A percentile compares a stretch with the other conserved stretches of the same genome.
Evolutionary conservation across 2,113 vertebrate species (phyloP).

Genomic region (Chionodraco myersi): DNA sequence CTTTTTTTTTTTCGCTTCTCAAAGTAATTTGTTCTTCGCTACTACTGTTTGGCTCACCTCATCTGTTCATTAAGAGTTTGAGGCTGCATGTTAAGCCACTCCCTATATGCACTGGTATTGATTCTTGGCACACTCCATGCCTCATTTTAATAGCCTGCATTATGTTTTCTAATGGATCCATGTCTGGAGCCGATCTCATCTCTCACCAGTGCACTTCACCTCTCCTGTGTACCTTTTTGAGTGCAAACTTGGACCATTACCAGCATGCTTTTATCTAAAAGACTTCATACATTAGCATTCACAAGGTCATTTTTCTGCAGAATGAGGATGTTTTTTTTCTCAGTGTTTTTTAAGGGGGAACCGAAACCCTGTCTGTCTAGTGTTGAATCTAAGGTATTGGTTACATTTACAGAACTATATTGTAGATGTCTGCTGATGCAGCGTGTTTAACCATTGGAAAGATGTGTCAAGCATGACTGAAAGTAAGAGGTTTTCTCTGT

Average conservation of each 20-base stretch:
- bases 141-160: neutral
- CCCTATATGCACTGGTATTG: slow-evolving; percentile 25
- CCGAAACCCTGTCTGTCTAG: neutral
- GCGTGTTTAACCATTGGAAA: slow-evolving; percentile 17
- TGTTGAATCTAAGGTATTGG: neutral
- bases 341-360: neutral
- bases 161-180: slow-evolving; percentile 12
- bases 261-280: no score
- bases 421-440: slow-evolving; percentile 8
- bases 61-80: neutral
- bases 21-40: neutral
- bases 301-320: neutral
- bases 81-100: neutral
- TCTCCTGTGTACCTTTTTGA: neutral
- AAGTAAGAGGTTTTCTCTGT: neutral
- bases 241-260: no score
- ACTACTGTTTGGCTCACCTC: neutral
- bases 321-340: neutral
- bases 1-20: neutral
- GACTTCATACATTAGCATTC: neutral
- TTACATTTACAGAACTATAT: neutral
- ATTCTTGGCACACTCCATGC: slow-evolving; percentile 6
- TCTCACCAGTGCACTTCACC: neutral
- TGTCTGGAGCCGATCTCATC: neutral
- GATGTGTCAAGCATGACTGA: slow-evolving; percentile 19